Evolutionary conservation across 37 sponge, comb jelly and placozoan species (phyloP).

Genomic region (Beroe ovata): DNA sequence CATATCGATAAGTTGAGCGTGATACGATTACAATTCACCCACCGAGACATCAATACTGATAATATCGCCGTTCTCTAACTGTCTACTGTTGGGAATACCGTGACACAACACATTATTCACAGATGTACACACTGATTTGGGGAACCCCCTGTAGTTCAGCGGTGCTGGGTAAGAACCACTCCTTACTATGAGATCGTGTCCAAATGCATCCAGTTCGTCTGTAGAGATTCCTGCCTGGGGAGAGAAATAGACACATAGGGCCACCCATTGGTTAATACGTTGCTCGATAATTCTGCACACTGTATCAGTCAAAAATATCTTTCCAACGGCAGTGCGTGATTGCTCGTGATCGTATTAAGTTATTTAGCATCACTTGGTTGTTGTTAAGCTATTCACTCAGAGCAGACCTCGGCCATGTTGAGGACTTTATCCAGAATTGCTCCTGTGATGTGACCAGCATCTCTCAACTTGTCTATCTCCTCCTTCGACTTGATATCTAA

Average conservation of each 20-base stretch:
- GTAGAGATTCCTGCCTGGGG: conserved; percentile 67
- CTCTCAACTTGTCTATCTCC: conserved; percentile 12
- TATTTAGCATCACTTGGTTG: too few relatives aligned
- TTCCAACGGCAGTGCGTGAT: too few relatives aligned
- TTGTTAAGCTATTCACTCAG: too few relatives aligned
- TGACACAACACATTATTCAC: conserved; percentile 72
- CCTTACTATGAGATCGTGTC: conserved; percentile 54
- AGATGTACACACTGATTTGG: conserved; percentile 72
- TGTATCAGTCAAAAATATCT: too few relatives aligned
- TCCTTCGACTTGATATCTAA: conserved; percentile 48
- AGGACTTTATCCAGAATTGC: conserved; percentile 51
- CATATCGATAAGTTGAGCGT: too few relatives aligned
- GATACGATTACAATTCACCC: neutral
- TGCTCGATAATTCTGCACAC: too few relatives aligned
- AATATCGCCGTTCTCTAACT: conserved; percentile 69
- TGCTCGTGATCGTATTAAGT: too few relatives aligned
- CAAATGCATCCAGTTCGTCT: conserved; percentile 68
- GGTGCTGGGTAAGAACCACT: conserved; percentile 69
- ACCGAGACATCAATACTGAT: conserved; percentile 71
- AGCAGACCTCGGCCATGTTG: neutral
- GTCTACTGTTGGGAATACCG: conserved; percentile 68
- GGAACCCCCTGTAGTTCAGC: conserved; percentile 71
- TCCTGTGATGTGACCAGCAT: conserved; percentile 62
- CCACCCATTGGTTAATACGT: too few relatives aligned
- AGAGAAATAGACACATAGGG: too few relatives aligned